These are phyloP conservation scores for Pollenia angustigena DNA, from an alignment of 2,888 invertebrate genomes.

Conservation along the genomic window DNA sequence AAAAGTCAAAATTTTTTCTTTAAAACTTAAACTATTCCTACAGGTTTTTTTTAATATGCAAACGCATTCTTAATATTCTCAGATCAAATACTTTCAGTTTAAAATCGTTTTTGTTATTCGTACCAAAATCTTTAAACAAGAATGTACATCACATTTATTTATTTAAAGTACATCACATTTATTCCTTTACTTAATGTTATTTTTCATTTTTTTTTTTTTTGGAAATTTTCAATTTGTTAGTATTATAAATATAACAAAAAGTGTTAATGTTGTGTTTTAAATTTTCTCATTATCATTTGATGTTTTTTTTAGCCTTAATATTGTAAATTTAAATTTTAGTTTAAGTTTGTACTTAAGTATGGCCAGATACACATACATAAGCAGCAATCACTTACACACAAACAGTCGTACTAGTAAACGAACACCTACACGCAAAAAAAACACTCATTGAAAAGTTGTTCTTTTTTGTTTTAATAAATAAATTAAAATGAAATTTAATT, in stretches of 20 bases:
- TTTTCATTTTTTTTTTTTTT: background rate
- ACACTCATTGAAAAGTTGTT: background rate
- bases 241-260: conserved; percentile 59
- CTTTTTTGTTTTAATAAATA: conserved; percentile 3
- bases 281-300: conserved; percentile 38
- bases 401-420: background rate
- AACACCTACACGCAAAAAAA: background rate
- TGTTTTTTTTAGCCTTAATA: conserved; percentile 36
- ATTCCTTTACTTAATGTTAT: background rate
- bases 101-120: background rate
- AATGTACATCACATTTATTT: conserved; percentile 6
- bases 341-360: conserved; percentile 60
- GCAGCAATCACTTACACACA: conserved; percentile 2
- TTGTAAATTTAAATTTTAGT: conserved; percentile 64
- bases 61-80: background rate
- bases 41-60: background rate
- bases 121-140: too few relatives aligned
- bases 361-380: conserved; percentile 18
- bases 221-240: conserved; percentile 48
- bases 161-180: background rate
- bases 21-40: too few relatives aligned
- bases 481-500: conserved; percentile 7
- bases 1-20: too few relatives aligned
- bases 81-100: background rate
- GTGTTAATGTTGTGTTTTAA: conserved; percentile 56